Conservation (phyloP, 2,797 vertebrate genomes). For the Chromis chromis region DNA sequence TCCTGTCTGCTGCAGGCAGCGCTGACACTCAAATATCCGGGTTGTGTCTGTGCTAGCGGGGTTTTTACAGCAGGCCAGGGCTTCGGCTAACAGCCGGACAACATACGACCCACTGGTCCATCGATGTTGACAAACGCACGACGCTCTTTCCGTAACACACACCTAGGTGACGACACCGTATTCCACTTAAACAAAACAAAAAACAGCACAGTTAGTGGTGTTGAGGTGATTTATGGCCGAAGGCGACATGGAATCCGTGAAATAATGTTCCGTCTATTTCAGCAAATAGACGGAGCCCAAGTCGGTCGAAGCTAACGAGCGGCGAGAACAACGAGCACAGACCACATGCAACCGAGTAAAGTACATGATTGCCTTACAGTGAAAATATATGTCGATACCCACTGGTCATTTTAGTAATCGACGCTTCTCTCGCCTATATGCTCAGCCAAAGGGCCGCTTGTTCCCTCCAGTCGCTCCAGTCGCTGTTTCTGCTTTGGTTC, state of each 20-base stretch:
- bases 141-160: neutral
- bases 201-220: rapidly evolving
- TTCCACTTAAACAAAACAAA: neutral
- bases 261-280: neutral
- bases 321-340: conserved; percentile 10
- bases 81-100: conserved; percentile 28
- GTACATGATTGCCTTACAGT: conserved; percentile 50
- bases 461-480: conserved; percentile 61
- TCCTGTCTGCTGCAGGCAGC: rapidly evolving
- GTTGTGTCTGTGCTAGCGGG: rapidly evolving
- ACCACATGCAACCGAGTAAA: conserved; percentile 36
- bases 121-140: conserved; percentile 9
- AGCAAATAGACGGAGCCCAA: conserved; percentile 56
- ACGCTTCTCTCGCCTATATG: conserved; percentile 52
- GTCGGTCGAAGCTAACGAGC: conserved; percentile 1
- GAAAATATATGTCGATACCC: conserved; percentile 69
- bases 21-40: rapidly evolving
- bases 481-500: conserved; percentile 34
- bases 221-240: neutral
- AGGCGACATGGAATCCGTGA: neutral
- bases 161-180: neutral
- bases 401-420: conserved; percentile 82
- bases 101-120: neutral
- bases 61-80: conserved; percentile 19
- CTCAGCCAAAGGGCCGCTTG: conserved; percentile 79